Conservation (phyloP, 2,113 vertebrate species). For the Dicerorhinus sumatrensis region DNA sequence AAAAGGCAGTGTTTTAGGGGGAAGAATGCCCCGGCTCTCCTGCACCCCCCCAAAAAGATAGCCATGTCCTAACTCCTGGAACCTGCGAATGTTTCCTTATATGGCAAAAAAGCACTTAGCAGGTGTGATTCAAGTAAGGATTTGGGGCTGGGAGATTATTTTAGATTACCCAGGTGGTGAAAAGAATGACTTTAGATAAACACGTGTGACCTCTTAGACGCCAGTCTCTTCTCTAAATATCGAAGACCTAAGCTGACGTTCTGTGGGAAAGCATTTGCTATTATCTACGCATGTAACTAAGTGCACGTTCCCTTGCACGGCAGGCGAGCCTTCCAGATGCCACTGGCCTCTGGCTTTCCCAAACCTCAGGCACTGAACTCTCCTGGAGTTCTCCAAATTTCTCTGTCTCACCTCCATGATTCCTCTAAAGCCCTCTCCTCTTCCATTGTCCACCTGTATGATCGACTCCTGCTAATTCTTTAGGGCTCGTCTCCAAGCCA, state of each 20-base stretch:
- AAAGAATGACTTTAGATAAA: not conserved
- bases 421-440: no score
- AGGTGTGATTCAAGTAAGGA: not conserved
- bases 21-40: rapidly evolving
- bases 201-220: rapidly evolving
- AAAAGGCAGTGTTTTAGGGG: no score
- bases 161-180: not conserved
- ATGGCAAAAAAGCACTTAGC: not conserved
- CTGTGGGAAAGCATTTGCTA: rapidly evolving
- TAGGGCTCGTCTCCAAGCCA: not conserved
- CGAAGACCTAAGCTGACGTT: not conserved
- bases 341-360: rapidly evolving
- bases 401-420: rapidly evolving
- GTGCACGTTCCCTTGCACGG: rapidly evolving
- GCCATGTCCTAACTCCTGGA: not conserved
- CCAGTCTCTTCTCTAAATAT: not conserved
- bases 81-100: not conserved
- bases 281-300: rapidly evolving
- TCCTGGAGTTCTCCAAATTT: rapidly evolving
- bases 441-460: no score
- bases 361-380: rapidly evolving
- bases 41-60: no score
- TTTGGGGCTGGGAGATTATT: no score
- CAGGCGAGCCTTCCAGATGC: rapidly evolving
- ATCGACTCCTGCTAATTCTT: not conserved